phyloP scores from a whole-genome alignment of 2,888 invertebrate species.

The Lochmaea capreae region DNA sequence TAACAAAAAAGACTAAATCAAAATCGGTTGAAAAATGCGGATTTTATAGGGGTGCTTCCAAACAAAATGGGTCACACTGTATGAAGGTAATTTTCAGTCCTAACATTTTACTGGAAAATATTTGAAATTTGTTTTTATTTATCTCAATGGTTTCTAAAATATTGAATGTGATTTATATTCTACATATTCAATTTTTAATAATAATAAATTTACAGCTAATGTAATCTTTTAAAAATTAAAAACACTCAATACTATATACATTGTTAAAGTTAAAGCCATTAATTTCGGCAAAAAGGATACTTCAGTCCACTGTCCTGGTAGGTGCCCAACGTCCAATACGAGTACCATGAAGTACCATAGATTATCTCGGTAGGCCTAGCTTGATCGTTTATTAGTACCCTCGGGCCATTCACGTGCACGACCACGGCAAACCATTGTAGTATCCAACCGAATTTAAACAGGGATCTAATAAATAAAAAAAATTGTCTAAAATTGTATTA shows the following conservation, averaged over 20 bases:
- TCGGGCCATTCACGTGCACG: constrained; percentile 65
- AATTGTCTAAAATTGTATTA: no score
- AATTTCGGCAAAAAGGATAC: constrained; percentile 20
- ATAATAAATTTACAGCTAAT: background rate
- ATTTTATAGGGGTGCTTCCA: no score
- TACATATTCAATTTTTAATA: no score
- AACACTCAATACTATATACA: constrained; percentile 1
- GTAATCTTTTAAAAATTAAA: background rate
- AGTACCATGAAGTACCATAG: constrained; percentile 41
- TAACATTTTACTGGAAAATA: no score
- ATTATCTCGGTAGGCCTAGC: constrained; percentile 45
- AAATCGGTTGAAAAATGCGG: no score
- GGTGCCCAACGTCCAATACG: constrained; percentile 23
- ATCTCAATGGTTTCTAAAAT: no score
- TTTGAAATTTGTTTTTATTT: no score
- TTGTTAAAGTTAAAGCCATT: constrained; percentile 19
- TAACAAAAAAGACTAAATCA: no score
- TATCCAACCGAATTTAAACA: background rate
- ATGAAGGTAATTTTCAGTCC: no score
- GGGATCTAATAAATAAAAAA: background rate
- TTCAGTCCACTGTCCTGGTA: constrained; percentile 2
- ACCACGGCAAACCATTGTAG: constrained; percentile 24
- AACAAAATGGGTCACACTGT: no score
- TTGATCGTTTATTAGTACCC: constrained; percentile 57
- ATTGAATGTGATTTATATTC: no score